Evolutionary conservation across 2,113 vertebrate genomes (phyloP).

Genomic region (Ibidorhyncha struthersii): DNA sequence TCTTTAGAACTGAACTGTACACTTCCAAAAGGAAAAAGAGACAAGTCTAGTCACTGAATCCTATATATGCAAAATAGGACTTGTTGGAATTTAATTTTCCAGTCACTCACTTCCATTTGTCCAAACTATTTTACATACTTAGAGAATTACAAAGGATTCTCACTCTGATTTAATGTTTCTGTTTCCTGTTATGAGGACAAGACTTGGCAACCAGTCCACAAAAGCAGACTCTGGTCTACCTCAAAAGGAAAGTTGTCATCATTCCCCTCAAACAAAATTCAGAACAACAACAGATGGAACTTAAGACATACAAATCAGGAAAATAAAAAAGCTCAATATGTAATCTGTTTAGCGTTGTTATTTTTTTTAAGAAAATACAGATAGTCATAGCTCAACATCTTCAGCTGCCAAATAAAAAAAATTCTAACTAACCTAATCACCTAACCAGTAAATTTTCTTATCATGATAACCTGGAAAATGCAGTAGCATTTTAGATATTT

Average conservation of each 20-base stretch:
- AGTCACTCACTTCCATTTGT: not conserved
- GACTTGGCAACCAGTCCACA: not conserved
- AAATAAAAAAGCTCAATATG: not conserved
- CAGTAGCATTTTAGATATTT: not conserved
- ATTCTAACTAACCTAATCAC: not conserved
- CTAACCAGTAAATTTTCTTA: not conserved
- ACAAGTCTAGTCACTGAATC: not conserved
- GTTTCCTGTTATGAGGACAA: not conserved
- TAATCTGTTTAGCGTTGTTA: no score
- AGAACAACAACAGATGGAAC: not conserved
- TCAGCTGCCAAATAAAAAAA: not conserved
- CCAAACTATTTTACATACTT: not conserved
- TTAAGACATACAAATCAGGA: not conserved
- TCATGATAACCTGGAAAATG: not conserved
- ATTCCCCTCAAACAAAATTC: not conserved
- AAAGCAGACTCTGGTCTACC: not conserved
- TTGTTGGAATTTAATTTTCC: not conserved
- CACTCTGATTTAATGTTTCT: not conserved
- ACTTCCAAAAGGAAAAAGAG: not conserved
- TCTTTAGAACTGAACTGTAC: not conserved
- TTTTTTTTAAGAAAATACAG: not conserved
- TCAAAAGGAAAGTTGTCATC: not conserved
- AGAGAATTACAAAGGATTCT: not conserved
- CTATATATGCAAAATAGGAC: not conserved
- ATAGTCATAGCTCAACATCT: not conserved